A percentile compares a stretch with the other conserved stretches of the same genome.
Conservation (phyloP, 2,797 vertebrate genomes). For the Coilia nasus region DNA sequence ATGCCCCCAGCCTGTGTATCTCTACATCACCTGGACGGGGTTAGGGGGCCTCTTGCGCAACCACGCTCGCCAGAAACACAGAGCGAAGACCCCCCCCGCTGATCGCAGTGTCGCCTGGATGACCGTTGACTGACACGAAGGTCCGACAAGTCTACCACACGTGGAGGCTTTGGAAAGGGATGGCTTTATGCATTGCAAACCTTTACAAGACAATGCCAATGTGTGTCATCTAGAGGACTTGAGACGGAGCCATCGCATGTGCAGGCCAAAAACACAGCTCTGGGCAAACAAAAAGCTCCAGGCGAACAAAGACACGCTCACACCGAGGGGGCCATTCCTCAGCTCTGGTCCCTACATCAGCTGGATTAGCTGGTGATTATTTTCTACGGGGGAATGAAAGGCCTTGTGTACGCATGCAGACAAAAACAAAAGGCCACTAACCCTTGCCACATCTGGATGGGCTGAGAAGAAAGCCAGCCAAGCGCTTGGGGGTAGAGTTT, state of each 20-base stretch:
- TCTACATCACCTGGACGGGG: conserved; percentile 13
- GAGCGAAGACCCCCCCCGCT: not conserved
- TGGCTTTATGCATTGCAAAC: not conserved
- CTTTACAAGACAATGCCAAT: not conserved
- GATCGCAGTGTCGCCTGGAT: not conserved
- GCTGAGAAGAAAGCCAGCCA: not conserved
- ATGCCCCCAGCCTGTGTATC: not conserved
- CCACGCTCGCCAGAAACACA: not conserved
- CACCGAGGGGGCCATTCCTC: not conserved
- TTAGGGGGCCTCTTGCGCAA: not conserved
- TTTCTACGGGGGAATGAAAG: not conserved
- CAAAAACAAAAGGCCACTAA: not conserved
- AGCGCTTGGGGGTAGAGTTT: not conserved
- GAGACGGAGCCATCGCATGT: not conserved
- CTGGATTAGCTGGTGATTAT: not conserved
- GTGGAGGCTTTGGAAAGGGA: not conserved
- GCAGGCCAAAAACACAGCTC: not conserved
- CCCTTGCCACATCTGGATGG: not conserved
- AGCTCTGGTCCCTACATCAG: conserved; percentile 12
- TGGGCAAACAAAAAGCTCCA: not conserved
- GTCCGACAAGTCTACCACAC: not conserved
- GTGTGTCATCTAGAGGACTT: not conserved
- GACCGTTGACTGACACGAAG: not conserved
- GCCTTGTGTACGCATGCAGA: not conserved
- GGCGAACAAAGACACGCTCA: not conserved